phyloP scores from a whole-genome alignment of 1,140 invertebrate species.

The Drosophila mojavensis region DNA sequence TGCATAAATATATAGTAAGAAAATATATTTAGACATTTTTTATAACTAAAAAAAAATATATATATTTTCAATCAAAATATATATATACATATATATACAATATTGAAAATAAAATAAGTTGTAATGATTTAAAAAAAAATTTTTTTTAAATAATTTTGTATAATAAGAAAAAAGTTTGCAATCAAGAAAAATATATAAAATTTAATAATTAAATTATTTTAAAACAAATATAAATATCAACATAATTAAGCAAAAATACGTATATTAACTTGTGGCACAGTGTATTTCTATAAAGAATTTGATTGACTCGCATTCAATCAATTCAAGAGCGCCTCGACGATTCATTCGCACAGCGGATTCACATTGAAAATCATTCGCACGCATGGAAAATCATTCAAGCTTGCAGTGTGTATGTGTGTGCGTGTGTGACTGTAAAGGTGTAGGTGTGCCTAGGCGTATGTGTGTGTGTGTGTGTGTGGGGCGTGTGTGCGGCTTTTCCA shows the following conservation, averaged over 20 bases:
- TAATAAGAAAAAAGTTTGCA: too few relatives aligned
- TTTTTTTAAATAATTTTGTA: too few relatives aligned
- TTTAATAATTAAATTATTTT: too few relatives aligned
- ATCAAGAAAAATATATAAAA: too few relatives aligned
- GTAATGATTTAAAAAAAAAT: too few relatives aligned
- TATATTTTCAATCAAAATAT: too few relatives aligned
- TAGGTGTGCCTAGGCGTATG: conserved; percentile 30
- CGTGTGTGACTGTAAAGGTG: conserved; percentile 22
- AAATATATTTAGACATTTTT: too few relatives aligned
- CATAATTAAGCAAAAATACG: too few relatives aligned
- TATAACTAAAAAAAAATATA: too few relatives aligned
- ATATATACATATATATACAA: too few relatives aligned
- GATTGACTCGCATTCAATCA: conserved; percentile 54
- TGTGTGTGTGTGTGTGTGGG: conserved; percentile 10
- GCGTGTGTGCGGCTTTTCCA: conserved; percentile 64
- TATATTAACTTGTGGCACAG: conserved; percentile 15
- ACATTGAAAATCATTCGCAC: conserved; percentile 65
- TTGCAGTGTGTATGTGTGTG: conserved; percentile 45
- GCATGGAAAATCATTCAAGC: conserved; percentile 80
- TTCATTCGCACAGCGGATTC: conserved; percentile 44
- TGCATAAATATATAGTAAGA: too few relatives aligned
- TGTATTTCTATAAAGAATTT: conserved; percentile 27
- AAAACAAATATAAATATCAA: background rate
- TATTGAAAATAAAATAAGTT: too few relatives aligned
- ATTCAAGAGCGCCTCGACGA: conserved; percentile 45